A percentile compares a stretch with the other conserved stretches of the same genome.
phyloP scores from a whole-genome alignment of 23 tunicate genomes.

The Pegea sp. region DNA sequence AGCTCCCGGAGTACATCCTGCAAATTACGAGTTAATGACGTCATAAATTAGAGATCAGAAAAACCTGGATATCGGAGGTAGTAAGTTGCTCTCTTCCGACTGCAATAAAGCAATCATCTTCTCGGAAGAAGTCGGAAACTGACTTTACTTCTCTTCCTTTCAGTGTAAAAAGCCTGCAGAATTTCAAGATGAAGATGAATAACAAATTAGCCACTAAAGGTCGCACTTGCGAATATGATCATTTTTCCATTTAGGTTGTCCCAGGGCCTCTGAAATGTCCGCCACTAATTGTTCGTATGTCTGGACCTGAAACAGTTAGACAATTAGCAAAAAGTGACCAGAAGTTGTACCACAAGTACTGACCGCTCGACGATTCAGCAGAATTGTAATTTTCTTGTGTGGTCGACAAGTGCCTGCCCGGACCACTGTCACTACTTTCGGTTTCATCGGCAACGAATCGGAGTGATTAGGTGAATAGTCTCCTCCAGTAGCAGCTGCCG shows the following conservation, averaged over 20 bases:
- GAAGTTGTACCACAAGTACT: no score
- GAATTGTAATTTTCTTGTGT: constrained; percentile 64
- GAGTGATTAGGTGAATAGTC: constrained; percentile 68
- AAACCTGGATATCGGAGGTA: constrained; percentile 74
- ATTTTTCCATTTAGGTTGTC: constrained; percentile 92
- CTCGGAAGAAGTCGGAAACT: constrained; percentile 80
- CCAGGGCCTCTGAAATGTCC: constrained; percentile 87
- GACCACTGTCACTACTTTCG: constrained; percentile 86
- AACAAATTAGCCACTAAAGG: background rate
- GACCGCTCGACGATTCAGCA: constrained; percentile 73
- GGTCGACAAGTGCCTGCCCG: constrained; percentile 52
- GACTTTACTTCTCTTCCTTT: constrained; percentile 79
- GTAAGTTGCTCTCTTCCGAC: constrained; percentile 81
- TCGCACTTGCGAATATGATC: constrained; percentile 68
- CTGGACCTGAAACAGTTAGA: constrained; percentile 60
- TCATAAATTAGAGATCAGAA: no score
- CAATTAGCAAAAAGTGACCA: no score
- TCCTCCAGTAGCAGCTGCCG: constrained; percentile 25
- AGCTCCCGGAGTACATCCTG: constrained; percentile 85
- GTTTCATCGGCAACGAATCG: constrained; percentile 77
- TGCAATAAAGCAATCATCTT: constrained; percentile 94
- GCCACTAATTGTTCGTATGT: constrained; percentile 84
- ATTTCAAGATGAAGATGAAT: background rate
- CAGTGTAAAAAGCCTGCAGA: constrained; percentile 59
- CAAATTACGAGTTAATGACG: no score